phyloP scores from a whole-genome alignment of 92 coral and sea anemone species.

The Scolanthus callimorphus region DNA sequence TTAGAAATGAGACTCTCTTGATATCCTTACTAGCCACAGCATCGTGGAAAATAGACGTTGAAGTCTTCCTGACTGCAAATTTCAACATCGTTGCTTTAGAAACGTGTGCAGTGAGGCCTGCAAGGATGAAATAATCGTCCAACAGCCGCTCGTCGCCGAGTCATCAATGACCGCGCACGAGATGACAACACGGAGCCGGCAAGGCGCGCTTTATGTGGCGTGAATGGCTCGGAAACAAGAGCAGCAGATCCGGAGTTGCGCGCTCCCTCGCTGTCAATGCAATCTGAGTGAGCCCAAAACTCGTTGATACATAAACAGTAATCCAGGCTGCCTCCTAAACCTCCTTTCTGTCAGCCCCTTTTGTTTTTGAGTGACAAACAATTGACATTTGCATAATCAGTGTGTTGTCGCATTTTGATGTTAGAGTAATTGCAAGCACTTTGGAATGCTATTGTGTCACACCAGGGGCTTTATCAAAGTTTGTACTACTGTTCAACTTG shows the following conservation, averaged over 20 bases:
- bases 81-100: conserved; percentile 62
- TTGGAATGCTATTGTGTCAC: conserved; percentile 4
- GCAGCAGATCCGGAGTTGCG: not conserved
- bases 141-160: no score
- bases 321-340: conserved; percentile 19
- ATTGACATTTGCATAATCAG: conserved; percentile 48
- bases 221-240: not conserved
- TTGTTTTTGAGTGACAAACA: conserved; percentile 19
- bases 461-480: not conserved
- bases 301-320: conserved; percentile 26
- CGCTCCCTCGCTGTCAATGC: conserved; percentile 4
- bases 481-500: not conserved
- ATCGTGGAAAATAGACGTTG: conserved; percentile 85
- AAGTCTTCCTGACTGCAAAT: conserved; percentile 88
- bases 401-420: conserved; percentile 6
- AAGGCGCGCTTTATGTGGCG: not conserved
- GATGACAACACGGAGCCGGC: no score
- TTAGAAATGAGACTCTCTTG: conserved; percentile 52
- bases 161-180: no score
- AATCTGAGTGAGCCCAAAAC: conserved; percentile 9
- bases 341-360: conserved; percentile 21
- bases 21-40: conserved; percentile 82
- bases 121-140: no score
- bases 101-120: no score
- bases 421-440: conserved; percentile 1